Percentiles rank a stretch among this genome's conserved stretches.
These are phyloP conservation scores for Dynastes tityus DNA, from an alignment of 2,888 invertebrate genomes.

Conservation along the genomic window DNA sequence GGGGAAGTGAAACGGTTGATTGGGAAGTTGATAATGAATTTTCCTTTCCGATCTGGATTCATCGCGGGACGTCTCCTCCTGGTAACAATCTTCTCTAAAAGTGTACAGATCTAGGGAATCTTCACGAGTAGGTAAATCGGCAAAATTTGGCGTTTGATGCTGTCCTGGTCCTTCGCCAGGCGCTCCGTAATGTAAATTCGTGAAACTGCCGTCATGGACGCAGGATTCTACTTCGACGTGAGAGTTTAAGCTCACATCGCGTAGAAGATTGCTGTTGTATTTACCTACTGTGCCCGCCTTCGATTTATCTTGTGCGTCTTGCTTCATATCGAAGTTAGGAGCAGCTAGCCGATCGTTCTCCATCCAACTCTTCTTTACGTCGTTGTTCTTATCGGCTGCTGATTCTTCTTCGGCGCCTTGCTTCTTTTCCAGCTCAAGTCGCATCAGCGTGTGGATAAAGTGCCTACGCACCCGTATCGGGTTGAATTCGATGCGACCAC, in stretches of 20 bases:
- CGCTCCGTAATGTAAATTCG: slow-evolving; percentile 79
- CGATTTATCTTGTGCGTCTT: slow-evolving; percentile 55
- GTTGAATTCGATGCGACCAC: slow-evolving; percentile 96
- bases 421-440: slow-evolving; percentile 90
- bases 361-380: slow-evolving; percentile 71
- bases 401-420: slow-evolving; percentile 75
- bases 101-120: slow-evolving; percentile 77
- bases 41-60: slow-evolving; percentile 47
- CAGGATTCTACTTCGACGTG: slow-evolving; percentile 78
- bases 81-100: slow-evolving; percentile 76
- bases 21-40: slow-evolving; percentile 63
- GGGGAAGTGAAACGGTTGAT: slow-evolving; percentile 66
- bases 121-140: slow-evolving; percentile 71
- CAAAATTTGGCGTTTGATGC: slow-evolving; percentile 63
- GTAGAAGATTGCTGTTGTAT: slow-evolving; percentile 69
- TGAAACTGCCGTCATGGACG: slow-evolving; percentile 78
- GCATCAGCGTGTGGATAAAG: slow-evolving; percentile 97
- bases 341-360: slow-evolving; percentile 69
- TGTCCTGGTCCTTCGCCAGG: slow-evolving; percentile 68
- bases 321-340: slow-evolving; percentile 59
- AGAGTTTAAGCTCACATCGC: slow-evolving; percentile 73
- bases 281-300: slow-evolving; percentile 59
- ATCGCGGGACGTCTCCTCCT: slow-evolving; percentile 71
- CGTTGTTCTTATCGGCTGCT: slow-evolving; percentile 67
- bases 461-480: slow-evolving; percentile 96